These are phyloP conservation scores for Polydrusus pterygomalis DNA, from an alignment of 2,888 invertebrate species.

Conservation along the genomic window DNA sequence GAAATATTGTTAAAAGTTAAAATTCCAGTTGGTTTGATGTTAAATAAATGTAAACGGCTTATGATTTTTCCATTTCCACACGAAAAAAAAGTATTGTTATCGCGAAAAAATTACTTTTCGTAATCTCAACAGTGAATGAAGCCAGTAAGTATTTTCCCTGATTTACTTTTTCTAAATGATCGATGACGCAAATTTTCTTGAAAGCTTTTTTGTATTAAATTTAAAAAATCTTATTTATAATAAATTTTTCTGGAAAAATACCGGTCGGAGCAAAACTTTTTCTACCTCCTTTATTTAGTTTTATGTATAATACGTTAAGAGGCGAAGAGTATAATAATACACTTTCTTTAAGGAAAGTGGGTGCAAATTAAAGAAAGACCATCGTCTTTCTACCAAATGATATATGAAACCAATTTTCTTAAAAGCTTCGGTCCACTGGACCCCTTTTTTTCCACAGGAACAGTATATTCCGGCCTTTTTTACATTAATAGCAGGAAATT, in stretches of 20 bases:
- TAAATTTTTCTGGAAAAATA: not conserved
- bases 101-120: no score
- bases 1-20: no score
- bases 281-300: not conserved
- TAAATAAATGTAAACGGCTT: no score
- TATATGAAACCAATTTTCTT: slow-evolving; percentile 13
- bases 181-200: not conserved
- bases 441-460: not conserved
- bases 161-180: not conserved
- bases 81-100: no score
- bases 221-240: not conserved
- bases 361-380: not conserved
- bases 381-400: slow-evolving; percentile 7
- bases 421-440: slow-evolving; percentile 8
- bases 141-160: no score
- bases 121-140: no score
- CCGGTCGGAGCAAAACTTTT: not conserved
- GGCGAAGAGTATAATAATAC: not conserved
- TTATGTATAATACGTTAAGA: not conserved
- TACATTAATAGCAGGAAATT: slow-evolving; percentile 5
- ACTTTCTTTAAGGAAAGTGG: not conserved
- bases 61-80: no score
- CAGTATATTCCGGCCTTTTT: slow-evolving; percentile 2
- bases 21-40: no score
- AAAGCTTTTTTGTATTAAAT: not conserved